phyloP scores from a whole-genome alignment of 2,797 vertebrate genomes.

The Babyrousa celebensis region DNA sequence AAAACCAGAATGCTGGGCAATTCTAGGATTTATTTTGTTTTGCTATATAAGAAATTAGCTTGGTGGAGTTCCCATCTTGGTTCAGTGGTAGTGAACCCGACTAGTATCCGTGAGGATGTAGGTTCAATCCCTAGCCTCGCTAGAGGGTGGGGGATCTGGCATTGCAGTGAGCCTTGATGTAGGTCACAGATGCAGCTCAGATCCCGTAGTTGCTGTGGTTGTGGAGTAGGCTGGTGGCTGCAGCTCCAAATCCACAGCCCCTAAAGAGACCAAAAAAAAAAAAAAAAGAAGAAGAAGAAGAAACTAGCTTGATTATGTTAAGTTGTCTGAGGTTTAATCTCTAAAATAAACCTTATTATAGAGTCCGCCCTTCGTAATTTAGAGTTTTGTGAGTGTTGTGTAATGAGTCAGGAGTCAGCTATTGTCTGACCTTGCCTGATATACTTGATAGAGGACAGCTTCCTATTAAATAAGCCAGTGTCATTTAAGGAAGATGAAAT shows the following conservation, averaged over 20 bases:
- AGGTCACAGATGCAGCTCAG: too few species aligned
- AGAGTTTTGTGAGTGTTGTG: conserved; percentile 74
- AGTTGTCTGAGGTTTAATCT: conserved; percentile 66
- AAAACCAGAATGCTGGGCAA: conserved; percentile 27
- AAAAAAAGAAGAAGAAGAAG: background rate
- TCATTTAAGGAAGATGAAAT: conserved; percentile 81
- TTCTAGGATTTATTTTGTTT: conserved; percentile 65
- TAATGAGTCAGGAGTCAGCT: conserved; percentile 84
- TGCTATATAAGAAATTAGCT: background rate
- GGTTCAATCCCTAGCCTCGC: too few species aligned
- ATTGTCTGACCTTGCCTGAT: conserved; percentile 80
- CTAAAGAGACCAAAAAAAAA: too few species aligned
- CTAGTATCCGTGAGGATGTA: too few species aligned
- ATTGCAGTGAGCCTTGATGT: too few species aligned
- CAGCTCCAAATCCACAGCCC: too few species aligned
- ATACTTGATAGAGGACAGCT: conserved; percentile 71
- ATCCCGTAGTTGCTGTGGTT: too few species aligned
- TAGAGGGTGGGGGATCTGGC: too few species aligned
- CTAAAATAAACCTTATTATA: conserved; percentile 37
- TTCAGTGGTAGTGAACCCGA: too few species aligned
- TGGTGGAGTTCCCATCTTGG: background rate
- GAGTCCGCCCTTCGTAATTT: conserved; percentile 28
- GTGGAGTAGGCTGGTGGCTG: too few species aligned
- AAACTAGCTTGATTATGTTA: background rate
- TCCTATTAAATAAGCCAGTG: conserved; percentile 85